Base-by-base conservation (phyloP, 2,888 invertebrate species). In the Sipha maydis region DNA sequence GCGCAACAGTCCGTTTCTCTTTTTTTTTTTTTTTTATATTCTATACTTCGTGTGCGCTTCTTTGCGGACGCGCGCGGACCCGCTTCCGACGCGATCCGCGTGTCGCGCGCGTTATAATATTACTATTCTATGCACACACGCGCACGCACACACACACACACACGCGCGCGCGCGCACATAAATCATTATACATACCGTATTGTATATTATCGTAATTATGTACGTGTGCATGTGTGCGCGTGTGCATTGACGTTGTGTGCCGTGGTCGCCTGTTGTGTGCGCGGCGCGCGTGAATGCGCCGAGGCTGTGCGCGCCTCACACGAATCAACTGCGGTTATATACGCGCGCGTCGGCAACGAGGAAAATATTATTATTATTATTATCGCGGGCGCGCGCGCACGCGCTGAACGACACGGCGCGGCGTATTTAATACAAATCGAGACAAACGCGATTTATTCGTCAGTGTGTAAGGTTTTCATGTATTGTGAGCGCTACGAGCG, bases 1-100 rank as follows among this genome's bases (percentile, higher is more conserved):
- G 71, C 80, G 41, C 61, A 25, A 61, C 61, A 41, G 67, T 85
- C 48, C 61, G 85, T 85, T 85, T 85, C 85, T 85, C 77, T 85
- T 76, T 67, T 83, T 56, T n/a, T 31, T 38, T 67, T 41, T n/a
- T 82, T 21, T 48, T 9, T 5, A 9, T 48, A 34, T 21, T 48
- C 8, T 11, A 14, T 14, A 34, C 34, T 83, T 73, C 73, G 73
- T 54, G 83, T 83, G 71, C 82, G 54, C 84, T 75, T 61, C 28
- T 75, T 48, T 73, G 83, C 83, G 83, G 56, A 73, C 73, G 83
- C 83, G 83, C 73, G 83, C 48, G 48, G 14, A 48, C 48, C 48
- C 48, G 48, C 14, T 48, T 48, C 48, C 48, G 48, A 48, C 48
- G 48, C 48, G 48, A 48, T 48, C 48, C 48, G 48, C 48, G 48